Conservation (phyloP, 2,797 vertebrate species). For the Brachyrhaphis roseni region DNA sequence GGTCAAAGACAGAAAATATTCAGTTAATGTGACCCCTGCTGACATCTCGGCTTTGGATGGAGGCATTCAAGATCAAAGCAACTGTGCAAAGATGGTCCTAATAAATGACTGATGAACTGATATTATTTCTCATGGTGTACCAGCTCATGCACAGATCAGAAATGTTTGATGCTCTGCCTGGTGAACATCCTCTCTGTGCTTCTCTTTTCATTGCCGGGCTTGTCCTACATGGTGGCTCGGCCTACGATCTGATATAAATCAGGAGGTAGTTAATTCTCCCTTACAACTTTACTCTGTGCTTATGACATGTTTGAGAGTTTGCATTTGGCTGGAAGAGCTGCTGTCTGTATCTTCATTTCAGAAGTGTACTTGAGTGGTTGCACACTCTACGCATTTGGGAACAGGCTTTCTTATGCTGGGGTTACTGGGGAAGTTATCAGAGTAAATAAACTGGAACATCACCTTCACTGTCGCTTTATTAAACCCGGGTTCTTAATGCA, state of each 20-base stretch:
- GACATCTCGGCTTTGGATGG: not conserved
- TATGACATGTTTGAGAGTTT: not conserved
- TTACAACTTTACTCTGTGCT: too few relatives aligned
- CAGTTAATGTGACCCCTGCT: not conserved
- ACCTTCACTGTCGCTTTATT: conserved; percentile 38
- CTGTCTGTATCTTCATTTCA: conserved; percentile 20
- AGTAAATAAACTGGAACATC: conserved; percentile 57
- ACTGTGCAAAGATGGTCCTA: not conserved
- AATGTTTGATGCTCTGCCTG: not conserved
- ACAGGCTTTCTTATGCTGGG: not conserved
- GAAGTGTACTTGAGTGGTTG: conserved; percentile 44
- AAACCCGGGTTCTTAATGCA: not conserved
- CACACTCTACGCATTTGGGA: conserved; percentile 41
- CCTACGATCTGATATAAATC: not conserved
- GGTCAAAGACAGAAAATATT: too few relatives aligned
- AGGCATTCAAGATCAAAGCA: not conserved
- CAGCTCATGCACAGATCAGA: not conserved
- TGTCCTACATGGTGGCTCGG: not conserved
- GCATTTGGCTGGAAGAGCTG: not conserved
- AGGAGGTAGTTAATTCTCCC: conserved; percentile 17
- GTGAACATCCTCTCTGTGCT: not conserved
- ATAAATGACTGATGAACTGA: not conserved
- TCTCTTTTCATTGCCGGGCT: not conserved
- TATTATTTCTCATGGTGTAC: not conserved
- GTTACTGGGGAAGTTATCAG: conserved; percentile 25